phyloP scores from a whole-genome alignment of 2,113 vertebrate genomes.

The Paradoxurus hermaphroditus region DNA sequence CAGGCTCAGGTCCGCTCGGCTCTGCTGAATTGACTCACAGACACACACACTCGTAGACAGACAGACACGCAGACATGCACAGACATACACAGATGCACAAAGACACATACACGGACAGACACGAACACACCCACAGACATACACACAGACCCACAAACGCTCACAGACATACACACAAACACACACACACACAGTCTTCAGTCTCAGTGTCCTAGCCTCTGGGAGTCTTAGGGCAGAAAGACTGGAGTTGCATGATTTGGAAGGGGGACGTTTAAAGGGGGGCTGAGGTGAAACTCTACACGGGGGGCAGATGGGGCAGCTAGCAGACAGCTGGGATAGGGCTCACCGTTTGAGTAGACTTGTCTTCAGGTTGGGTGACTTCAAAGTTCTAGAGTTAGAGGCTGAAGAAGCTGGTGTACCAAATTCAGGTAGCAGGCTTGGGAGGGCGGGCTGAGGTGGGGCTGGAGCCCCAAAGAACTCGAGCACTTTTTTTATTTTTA shows the following conservation, averaged over 20 bases:
- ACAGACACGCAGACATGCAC: background rate
- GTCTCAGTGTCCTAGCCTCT: background rate
- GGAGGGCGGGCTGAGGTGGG: background rate
- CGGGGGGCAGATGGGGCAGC: background rate
- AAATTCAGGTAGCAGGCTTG: background rate
- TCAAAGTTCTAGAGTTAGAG: background rate
- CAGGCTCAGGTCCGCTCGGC: background rate
- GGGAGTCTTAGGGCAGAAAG: background rate
- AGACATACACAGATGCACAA: fast-evolving
- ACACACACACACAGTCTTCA: background rate
- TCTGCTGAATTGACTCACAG: background rate
- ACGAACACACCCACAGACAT: background rate
- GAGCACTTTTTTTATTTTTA: background rate
- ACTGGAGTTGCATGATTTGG: background rate
- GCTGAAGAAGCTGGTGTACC: no score
- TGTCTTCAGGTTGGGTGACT: background rate
- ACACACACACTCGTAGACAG: background rate
- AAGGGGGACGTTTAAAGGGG: background rate
- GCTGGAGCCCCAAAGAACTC: fast-evolving
- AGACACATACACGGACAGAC: background rate
- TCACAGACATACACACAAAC: background rate
- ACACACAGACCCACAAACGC: fast-evolving
- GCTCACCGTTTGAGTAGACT: background rate
- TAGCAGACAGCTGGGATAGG: background rate
- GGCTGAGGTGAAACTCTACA: background rate